Percentiles rank a stretch among this genome's conserved stretches.
Conservation (phyloP, 2,888 invertebrate genomes). For the Morinoia aosen region DNA sequence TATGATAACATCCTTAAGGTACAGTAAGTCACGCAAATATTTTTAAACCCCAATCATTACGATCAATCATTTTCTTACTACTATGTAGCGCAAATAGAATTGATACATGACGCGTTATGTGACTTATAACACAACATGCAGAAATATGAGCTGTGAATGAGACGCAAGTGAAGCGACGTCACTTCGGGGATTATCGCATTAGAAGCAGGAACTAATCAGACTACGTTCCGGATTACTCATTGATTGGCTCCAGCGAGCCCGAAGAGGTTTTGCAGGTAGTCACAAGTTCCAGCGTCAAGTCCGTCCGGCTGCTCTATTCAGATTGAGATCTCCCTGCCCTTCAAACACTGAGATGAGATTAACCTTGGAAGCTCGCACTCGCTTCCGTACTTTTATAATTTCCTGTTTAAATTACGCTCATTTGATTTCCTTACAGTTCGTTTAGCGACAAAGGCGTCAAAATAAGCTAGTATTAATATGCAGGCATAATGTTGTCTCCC, state of each 20-base stretch:
- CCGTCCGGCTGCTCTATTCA: neutral
- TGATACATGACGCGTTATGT: neutral
- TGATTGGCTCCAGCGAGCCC: neutral
- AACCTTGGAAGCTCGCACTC: neutral
- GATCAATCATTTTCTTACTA: no score
- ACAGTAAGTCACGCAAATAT: no score
- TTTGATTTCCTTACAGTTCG: no score
- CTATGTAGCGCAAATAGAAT: no score
- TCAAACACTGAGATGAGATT: neutral
- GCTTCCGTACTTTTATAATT: no score
- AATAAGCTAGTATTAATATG: no score
- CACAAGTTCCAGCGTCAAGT: neutral
- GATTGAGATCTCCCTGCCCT: neutral
- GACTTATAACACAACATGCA: neutral
- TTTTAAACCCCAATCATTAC: no score
- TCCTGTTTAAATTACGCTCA: no score
- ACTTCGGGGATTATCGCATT: neutral
- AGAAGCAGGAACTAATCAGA: constrained; percentile 9
- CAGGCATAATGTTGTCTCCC: no score
- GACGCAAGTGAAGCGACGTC: neutral
- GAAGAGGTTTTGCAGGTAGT: neutral
- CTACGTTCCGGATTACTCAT: neutral
- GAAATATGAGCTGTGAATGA: neutral
- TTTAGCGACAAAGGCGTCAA: no score
- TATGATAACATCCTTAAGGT: no score